Percentiles rank a stretch among this genome's conserved stretches.
phyloP scores from a whole-genome alignment of 2,797 vertebrate genomes.

The Myoxocephalus aenaeus region DNA sequence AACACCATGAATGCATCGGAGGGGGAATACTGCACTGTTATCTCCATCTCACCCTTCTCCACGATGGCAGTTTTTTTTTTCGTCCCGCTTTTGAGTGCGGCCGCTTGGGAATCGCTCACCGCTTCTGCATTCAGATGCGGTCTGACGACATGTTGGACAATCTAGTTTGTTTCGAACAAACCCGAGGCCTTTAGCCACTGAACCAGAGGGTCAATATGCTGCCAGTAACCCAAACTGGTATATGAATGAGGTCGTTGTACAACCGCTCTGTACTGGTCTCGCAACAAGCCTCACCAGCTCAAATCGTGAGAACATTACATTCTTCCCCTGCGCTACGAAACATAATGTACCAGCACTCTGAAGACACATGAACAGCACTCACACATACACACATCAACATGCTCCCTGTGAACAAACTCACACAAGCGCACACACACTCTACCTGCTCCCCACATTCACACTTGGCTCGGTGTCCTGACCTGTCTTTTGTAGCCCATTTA shows the following conservation, averaged over 20 bases:
- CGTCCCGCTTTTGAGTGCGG: not conserved
- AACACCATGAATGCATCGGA: not conserved
- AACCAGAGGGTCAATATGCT: not conserved
- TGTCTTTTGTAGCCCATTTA: conserved; percentile 36
- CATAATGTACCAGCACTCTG: conserved; percentile 18
- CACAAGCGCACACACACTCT: not conserved
- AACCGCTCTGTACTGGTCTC: not conserved
- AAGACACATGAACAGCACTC: conserved; percentile 18
- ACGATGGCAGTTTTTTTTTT: not conserved
- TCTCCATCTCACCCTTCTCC: not conserved
- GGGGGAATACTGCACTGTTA: not conserved
- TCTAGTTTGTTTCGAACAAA: not conserved
- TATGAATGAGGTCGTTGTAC: not conserved
- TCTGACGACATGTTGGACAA: not conserved
- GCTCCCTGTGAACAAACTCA: not conserved
- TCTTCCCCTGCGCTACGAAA: conserved; percentile 18
- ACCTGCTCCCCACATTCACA: conserved; percentile 15
- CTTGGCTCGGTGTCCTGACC: conserved; percentile 10
- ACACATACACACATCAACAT: conserved; percentile 10
- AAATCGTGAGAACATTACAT: not conserved
- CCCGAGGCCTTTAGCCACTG: not conserved
- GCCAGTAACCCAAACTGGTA: not conserved
- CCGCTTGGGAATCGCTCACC: not conserved
- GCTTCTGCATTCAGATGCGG: not conserved
- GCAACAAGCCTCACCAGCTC: not conserved